Evolutionary conservation across 2,888 invertebrate species (phyloP).

Genomic region (Plagodis pulveraria): DNA sequence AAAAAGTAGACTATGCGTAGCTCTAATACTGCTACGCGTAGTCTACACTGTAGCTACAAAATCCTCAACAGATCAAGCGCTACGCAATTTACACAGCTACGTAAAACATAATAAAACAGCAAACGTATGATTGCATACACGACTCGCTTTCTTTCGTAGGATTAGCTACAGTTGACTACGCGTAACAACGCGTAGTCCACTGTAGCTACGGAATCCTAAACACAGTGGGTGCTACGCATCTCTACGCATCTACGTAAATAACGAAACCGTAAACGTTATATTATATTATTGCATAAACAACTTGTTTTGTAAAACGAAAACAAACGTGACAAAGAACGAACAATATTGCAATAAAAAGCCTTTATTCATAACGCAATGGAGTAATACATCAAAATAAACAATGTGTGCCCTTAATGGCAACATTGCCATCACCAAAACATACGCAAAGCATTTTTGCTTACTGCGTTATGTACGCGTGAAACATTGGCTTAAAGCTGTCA

Average conservation of each 20-base stretch:
- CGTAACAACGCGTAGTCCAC: background rate
- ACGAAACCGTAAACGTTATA: background rate
- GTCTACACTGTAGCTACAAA: too few relatives aligned
- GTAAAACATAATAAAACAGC: too few relatives aligned
- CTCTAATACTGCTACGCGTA: too few relatives aligned
- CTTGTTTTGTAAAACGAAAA: slow-evolving; percentile 10
- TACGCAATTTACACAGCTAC: too few relatives aligned
- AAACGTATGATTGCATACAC: too few relatives aligned
- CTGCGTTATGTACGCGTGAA: slow-evolving; percentile 21
- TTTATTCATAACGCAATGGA: slow-evolving; percentile 31
- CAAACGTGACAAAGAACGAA: slow-evolving; percentile 19
- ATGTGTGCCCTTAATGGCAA: slow-evolving; percentile 36
- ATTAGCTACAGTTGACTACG: background rate
- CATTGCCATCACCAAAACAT: slow-evolving; percentile 43
- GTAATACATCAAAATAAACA: slow-evolving; percentile 29
- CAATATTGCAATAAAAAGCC: slow-evolving; percentile 20
- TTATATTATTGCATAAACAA: too few relatives aligned
- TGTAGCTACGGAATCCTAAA: background rate
- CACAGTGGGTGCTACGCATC: background rate
- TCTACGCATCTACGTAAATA: background rate
- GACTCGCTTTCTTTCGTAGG: too few relatives aligned
- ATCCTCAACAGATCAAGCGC: too few relatives aligned
- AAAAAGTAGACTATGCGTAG: too few relatives aligned
- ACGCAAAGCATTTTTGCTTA: slow-evolving; percentile 44
- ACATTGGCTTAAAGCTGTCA: too few relatives aligned